Base-by-base conservation (phyloP, 2,797 vertebrate genomes). In the Chaenodraco wilsoni region DNA sequence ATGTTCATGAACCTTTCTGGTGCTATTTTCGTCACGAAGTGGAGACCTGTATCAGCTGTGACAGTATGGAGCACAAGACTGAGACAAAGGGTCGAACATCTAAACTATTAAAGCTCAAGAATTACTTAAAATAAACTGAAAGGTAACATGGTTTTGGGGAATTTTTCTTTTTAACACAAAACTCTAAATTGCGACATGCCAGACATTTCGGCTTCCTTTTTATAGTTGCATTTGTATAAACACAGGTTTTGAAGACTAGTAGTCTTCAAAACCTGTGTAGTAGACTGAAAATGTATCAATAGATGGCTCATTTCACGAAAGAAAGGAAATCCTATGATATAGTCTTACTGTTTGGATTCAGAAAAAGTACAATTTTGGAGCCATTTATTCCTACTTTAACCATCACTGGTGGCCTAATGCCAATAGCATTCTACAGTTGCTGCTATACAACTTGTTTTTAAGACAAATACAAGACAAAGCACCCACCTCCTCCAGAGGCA, bases 401-500 rank as follows among this genome's bases (percentile, higher is more conserved):
- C 14, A 51, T 45, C n/a, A 50, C 16, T 33, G 27, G 41, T 31
- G 9, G 6, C 16, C 41, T 62, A 49, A 13, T 57, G 19, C 16
- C 15, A 17, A 40, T 2, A 52, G 8, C 37, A 27, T 40, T 60
- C 17, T 9, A 21, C 1, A 7, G 7, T 11, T 51, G 15, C 21
- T 17, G 5, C 3, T 21, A 33, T 23, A 52, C 45, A 41, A 17
- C 13, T 40, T 3, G 9, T 17, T 37, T 37, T 37, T 2, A 50
- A 41, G 3, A 41, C 31, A 63, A 17, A 31, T 27, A 7, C 13
- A 69, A 19, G 50, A 21, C 3, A 67, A 63, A 70, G 11, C 41
- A 95, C 96, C 94, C 67, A 99, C 98, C 94, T 98, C 89, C 96
- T 94, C 98, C 98, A 99, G 89, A 96, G 93, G 87, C 95, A 96